These are phyloP conservation scores for Seriola dumerili DNA, from an alignment of 2,113 vertebrate genomes.

Conservation along the genomic window DNA sequence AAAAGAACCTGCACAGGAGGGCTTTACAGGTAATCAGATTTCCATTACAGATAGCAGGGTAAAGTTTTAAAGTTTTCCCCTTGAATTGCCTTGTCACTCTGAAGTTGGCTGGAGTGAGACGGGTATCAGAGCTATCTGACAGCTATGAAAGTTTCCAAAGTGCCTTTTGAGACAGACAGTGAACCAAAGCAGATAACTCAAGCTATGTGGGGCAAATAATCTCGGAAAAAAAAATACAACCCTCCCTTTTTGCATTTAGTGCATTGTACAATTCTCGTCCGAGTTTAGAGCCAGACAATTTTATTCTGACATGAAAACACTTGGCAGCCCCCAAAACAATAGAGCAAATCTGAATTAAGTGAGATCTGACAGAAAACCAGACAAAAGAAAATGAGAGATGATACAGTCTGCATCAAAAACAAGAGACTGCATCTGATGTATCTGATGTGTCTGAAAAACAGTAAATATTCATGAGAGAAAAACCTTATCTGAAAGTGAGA, in stretches of 20 bases:
- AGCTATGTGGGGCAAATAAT: conserved; percentile 15
- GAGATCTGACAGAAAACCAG: conserved; percentile 26
- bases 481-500: conserved; percentile 11
- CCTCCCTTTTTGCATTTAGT: not conserved
- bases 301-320: conserved; percentile 32
- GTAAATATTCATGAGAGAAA: conserved; percentile 26
- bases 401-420: not conserved
- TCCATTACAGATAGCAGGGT: conserved; percentile 66
- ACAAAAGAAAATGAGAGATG: conserved; percentile 19
- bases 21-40: conserved; percentile 69
- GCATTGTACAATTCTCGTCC: not conserved
- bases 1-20: conserved; percentile 20
- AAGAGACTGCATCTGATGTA: not conserved
- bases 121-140: conserved; percentile 12
- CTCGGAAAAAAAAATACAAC: conserved; percentile 14
- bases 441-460: not conserved
- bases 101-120: conserved; percentile 40
- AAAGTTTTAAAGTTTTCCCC: conserved; percentile 39
- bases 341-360: conserved; percentile 1
- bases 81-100: conserved; percentile 58
- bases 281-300: conserved; percentile 5
- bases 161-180: conserved; percentile 27
- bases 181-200: conserved; percentile 39
- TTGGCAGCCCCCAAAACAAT: conserved; percentile 17
- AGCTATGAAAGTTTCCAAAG: conserved; percentile 40